phyloP scores from a whole-genome alignment of 2,797 vertebrate genomes.

The Oreonectes daqikongensis region DNA sequence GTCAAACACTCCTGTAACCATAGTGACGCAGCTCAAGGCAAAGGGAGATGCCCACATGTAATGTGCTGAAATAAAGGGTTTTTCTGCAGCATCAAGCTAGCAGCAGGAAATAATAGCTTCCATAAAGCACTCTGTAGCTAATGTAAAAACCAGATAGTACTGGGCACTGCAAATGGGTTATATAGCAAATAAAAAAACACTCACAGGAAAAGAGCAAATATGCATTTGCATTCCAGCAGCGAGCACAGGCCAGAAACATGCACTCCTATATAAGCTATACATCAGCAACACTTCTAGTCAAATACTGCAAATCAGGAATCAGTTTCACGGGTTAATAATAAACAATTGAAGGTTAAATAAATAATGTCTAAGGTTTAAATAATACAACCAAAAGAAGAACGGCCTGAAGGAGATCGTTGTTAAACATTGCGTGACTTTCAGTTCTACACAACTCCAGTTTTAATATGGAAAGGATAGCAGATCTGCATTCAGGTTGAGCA shows the following conservation, averaged over 20 bases:
- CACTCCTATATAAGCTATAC: slow-evolving; percentile 7
- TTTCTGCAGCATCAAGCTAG: slow-evolving; percentile 44
- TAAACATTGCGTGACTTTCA: slow-evolving; percentile 5
- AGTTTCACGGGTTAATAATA: background rate
- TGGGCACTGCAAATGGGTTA: slow-evolving; percentile 12
- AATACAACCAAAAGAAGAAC: slow-evolving; percentile 2
- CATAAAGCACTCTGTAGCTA: slow-evolving; percentile 46
- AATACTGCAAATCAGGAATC: background rate
- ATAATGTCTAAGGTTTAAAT: slow-evolving; percentile 1
- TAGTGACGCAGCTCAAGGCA: slow-evolving; percentile 55
- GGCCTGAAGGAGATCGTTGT: background rate
- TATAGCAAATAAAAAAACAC: slow-evolving; percentile 14
- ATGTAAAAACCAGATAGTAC: slow-evolving; percentile 38
- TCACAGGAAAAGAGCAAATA: slow-evolving; percentile 34
- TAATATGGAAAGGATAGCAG: background rate
- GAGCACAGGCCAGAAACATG: background rate
- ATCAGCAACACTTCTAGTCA: slow-evolving; percentile 5
- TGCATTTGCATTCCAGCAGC: slow-evolving; percentile 9
- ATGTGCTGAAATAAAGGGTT: slow-evolving; percentile 55
- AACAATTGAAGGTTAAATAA: slow-evolving; percentile 7
- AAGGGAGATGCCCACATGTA: slow-evolving; percentile 58
- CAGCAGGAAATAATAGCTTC: slow-evolving; percentile 42
- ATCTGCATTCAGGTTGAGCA: slow-evolving; percentile 28
- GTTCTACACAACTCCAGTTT: background rate
- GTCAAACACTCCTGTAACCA: slow-evolving; percentile 58